Evolutionary conservation across 2,797 vertebrate species (phyloP), one percentile per base, ranked within the genome.

Genomic region (Sebastes itinus): DNA sequence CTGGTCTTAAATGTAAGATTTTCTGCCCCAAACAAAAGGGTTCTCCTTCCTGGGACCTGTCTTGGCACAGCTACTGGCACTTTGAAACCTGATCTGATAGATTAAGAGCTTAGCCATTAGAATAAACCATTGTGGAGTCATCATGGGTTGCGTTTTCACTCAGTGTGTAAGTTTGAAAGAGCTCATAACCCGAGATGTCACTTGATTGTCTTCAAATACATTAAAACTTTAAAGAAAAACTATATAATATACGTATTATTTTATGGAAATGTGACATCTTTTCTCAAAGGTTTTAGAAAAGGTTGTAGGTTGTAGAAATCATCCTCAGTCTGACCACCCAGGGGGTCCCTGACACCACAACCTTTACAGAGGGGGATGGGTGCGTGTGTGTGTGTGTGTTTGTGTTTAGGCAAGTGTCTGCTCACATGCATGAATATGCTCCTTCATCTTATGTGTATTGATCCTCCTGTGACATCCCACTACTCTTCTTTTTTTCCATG

Each of bases 281-380:
- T 81, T 83, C 85, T 80, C 52, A 81, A 85, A 86, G 81, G 71
- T 84, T 87, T 81, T 90, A 42, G 38, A 14, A 42, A 42, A 42
- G 38, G 38, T 92, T 92, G 93, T 91, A 92, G 90, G 93, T 89
- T 92, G 87, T 91, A 76, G 85, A 93, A 93, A 94, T 94, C 91
- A 93, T 94, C 93, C 94, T 95, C 90, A 94, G 92, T 92, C 86
- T 95, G 94, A 95, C 95, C 95, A 95, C 94, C 94, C 94, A 94
- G 93, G 93, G 92, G 94, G 92, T 93, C 92, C 67, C 87, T 94
- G 91, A 94, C 90, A 94, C 91, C 88, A 78, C 90, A 94, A 91
- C 92, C 93, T 94, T 93, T 90, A 86, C 85, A 92, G 66, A 91
- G 94, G 93, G 92, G 92, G 95, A 92, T 92, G 93, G 92, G 93